Evolutionary conservation across 2,113 vertebrate genomes (phyloP).

Genomic region (Rhodinocichla rosea): DNA sequence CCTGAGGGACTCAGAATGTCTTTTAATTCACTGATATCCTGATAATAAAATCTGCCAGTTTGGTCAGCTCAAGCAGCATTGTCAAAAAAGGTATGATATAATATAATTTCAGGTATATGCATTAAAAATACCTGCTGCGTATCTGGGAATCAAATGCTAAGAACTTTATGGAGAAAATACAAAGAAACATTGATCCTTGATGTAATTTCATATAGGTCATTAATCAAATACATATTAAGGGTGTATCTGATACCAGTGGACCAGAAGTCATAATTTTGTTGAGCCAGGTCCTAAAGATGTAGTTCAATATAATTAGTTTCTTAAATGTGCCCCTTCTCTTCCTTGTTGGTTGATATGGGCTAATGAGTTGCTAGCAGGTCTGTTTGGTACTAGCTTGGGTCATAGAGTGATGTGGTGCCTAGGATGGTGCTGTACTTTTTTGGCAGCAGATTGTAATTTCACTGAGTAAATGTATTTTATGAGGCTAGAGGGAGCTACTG

Average conservation of each 20-base stretch:
- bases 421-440: background rate
- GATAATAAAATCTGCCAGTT: background rate
- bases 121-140: background rate
- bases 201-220: background rate
- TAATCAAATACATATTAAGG: background rate
- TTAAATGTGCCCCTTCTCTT: background rate
- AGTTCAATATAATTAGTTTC: background rate
- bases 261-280: background rate
- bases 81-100: background rate
- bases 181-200: background rate
- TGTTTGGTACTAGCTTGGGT: background rate
- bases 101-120: background rate
- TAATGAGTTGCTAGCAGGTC: background rate
- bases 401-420: background rate
- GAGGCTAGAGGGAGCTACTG: background rate
- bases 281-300: background rate
- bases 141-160: background rate
- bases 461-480: background rate
- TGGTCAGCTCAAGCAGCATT: background rate
- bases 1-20: background rate
- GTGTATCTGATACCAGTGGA: background rate
- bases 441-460: background rate
- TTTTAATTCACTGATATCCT: background rate
- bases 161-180: background rate
- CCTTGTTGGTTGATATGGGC: background rate